phyloP scores from a whole-genome alignment of 2,888 invertebrate species.

The Empis livida region DNA sequence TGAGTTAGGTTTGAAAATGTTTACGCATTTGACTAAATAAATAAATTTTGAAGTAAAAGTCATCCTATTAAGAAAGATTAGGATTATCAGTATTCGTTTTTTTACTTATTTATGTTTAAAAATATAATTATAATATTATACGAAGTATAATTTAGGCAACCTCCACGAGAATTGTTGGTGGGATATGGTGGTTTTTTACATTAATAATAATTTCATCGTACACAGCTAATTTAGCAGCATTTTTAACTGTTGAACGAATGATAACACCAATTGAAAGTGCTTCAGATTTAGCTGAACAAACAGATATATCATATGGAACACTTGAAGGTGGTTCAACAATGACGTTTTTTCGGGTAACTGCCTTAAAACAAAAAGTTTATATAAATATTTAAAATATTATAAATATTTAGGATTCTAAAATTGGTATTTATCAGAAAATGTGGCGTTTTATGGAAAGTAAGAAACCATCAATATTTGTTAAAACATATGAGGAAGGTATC shows the following conservation, averaged over 20 bases:
- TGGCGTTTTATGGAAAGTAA: constrained; percentile 86
- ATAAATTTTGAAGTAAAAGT: no score
- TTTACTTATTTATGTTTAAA: no score
- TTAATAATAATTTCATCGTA: constrained; percentile 96
- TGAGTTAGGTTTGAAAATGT: no score
- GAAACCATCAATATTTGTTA: constrained; percentile 71
- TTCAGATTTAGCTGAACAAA: constrained; percentile 89
- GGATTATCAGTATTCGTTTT: no score
- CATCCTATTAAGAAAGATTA: neutral
- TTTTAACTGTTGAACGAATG: constrained; percentile 93
- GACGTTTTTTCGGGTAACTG: constrained; percentile 81
- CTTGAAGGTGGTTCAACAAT: constrained; percentile 89
- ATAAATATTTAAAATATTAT: neutral
- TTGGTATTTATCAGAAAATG: constrained; percentile 86
- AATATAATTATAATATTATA: no score
- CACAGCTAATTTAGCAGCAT: constrained; percentile 89
- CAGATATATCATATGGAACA: constrained; percentile 86
- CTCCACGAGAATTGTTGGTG: constrained; percentile 89
- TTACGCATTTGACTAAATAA: no score
- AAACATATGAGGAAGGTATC: constrained; percentile 85
- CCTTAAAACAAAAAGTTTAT: neutral
- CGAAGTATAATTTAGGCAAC: constrained; percentile 49
- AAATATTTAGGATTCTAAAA: constrained; percentile 61
- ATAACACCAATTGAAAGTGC: constrained; percentile 92
- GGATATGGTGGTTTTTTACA: constrained; percentile 99